Evolutionary conservation across 2,888 invertebrate genomes (phyloP).

Genomic region (Camponotus fellah): DNA sequence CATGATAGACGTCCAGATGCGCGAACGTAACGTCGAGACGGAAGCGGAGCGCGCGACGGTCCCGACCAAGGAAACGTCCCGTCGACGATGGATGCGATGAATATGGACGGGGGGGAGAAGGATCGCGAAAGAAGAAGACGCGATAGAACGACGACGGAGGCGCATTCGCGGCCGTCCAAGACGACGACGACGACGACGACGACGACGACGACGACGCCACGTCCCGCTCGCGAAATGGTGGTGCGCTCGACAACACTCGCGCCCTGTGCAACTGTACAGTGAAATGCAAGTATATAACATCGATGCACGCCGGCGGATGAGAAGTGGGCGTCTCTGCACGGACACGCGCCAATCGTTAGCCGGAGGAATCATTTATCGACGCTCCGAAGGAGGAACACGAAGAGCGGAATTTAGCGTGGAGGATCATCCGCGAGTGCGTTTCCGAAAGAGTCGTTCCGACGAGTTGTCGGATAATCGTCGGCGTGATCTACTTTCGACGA

Average conservation of each 20-base stretch:
- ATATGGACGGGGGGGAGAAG: neutral
- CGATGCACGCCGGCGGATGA: neutral
- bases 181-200: neutral
- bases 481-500: neutral
- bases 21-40: neutral
- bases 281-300: constrained; percentile 30
- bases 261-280: constrained; percentile 7
- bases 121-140: neutral
- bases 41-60: neutral
- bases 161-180: neutral
- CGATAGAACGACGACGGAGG: neutral
- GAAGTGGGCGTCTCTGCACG: constrained; percentile 32
- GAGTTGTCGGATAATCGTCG: no score
- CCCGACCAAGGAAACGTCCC: neutral
- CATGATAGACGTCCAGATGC: neutral
- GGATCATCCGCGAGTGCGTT: neutral
- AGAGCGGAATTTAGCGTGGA: neutral
- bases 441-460: neutral
- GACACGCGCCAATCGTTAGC: constrained; percentile 19
- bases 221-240: constrained; percentile 8
- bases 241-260: constrained; percentile 14
- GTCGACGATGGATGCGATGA: neutral
- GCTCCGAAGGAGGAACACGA: neutral
- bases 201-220: neutral
- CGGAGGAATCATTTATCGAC: constrained; percentile 18